Evolutionary conservation across 2,113 vertebrate species (phyloP), one percentile per base, ranked within the genome.

Genomic region (Python bivittatus): DNA sequence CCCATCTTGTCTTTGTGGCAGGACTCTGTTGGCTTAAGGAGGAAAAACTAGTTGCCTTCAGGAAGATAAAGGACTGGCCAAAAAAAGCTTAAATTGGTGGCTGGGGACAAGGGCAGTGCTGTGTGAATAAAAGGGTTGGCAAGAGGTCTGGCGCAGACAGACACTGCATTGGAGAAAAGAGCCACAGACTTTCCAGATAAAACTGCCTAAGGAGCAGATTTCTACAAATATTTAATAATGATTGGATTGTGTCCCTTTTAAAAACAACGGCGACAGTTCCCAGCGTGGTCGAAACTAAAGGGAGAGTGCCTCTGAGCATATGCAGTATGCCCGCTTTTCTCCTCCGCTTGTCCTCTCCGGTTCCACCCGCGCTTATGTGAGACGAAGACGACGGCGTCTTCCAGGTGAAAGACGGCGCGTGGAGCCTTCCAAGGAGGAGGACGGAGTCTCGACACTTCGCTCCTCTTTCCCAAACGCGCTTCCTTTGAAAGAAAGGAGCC

Each of bases 291-390:
- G 60, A 29, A 64, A 33, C 84, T n/a, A 58, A n/a, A 72, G 0
- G 52, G 64, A 83, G 64, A 42, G 89, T 42, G 68, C 89, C 53
- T 83, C 89, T 86, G 58, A 68, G 44, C 84, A 54, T 38, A 38
- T 56, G 0, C 89, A 95, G 95, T 79, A 93, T 92, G 94, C 93
- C 53, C 29, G n/a, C 22, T 7, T 42, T 90, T 8, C 17, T 44
- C 42, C 87, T 48, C 57, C 23, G 1, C 20, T 38, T 27, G 56
- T 60, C 22, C 27, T 8, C 38, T 8, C 13, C 60, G 13, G 29
- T 15, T 8, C 33, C 38, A 27, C 33, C 52, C 33, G 7, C 89
- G 10, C 23, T 38, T 29, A 23, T 2, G 84, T 12, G 72, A 42
- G 33, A 58, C 15, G 23, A 58, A 56, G 20, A 20, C 58, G 22